Evolutionary conservation across 2,797 vertebrate genomes (phyloP).

Genomic region (Sebastes minor): DNA sequence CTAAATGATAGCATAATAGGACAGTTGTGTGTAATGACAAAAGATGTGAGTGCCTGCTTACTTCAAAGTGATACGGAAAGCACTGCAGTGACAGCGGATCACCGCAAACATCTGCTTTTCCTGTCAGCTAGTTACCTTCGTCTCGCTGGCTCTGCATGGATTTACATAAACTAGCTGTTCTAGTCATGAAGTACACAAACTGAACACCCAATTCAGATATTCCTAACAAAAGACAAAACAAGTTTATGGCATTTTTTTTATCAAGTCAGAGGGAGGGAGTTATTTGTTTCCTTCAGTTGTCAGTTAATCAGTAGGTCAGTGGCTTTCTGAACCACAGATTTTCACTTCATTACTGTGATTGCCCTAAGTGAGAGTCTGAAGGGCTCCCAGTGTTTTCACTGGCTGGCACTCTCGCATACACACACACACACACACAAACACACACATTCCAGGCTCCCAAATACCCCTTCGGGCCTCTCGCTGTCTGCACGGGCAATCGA

Average conservation of each 20-base stretch:
- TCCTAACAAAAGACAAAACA: background rate
- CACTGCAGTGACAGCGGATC: slow-evolving; percentile 18
- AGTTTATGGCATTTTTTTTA: background rate
- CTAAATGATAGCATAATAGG: slow-evolving; percentile 26
- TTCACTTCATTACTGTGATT: slow-evolving; percentile 73
- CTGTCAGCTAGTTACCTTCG: background rate
- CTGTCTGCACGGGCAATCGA: slow-evolving; percentile 77
- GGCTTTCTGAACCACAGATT: slow-evolving; percentile 64
- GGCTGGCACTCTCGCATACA: slow-evolving; percentile 6
- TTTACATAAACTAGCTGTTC: slow-evolving; percentile 19
- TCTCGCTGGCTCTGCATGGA: background rate
- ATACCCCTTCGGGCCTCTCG: slow-evolving; percentile 60
- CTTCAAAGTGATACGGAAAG: slow-evolving; percentile 26
- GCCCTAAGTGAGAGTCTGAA: slow-evolving; percentile 52
- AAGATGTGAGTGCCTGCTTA: background rate
- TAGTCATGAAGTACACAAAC: background rate
- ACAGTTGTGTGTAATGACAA: slow-evolving; percentile 3
- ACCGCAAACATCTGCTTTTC: slow-evolving; percentile 29
- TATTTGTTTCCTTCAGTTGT: slow-evolving; percentile 62
- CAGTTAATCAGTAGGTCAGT: slow-evolving; percentile 66
- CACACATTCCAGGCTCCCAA: slow-evolving; percentile 42
- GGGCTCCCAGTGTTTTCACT: slow-evolving; percentile 52
- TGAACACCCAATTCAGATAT: background rate
- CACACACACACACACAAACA: slow-evolving; percentile 28
- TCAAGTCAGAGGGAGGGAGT: background rate